A percentile compares a stretch with the other conserved stretches of the same genome.
Conservation (phyloP, 2,113 vertebrate species). For the Engraulis encrasicolus region DNA sequence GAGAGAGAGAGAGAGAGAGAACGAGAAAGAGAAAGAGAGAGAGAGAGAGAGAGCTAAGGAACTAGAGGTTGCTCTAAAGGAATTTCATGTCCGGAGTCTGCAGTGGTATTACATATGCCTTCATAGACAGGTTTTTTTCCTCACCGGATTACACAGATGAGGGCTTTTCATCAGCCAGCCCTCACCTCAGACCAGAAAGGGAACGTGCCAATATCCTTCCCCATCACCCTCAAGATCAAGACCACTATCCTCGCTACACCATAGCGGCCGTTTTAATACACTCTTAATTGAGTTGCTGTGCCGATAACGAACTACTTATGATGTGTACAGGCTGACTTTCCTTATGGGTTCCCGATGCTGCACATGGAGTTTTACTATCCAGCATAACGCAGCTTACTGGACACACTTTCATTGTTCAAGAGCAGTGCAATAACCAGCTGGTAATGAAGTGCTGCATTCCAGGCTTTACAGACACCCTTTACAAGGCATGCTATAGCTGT, state of each 20-base stretch:
- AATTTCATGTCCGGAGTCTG: neutral
- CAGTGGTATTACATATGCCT: neutral
- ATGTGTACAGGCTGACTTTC: neutral
- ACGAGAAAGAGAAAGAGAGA: slow-evolving; percentile 25
- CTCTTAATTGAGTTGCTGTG: slow-evolving; percentile 6
- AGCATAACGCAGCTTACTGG: neutral
- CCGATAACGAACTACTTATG: neutral
- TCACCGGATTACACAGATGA: slow-evolving; percentile 5
- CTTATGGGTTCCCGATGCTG: neutral
- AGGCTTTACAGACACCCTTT: slow-evolving; percentile 5
- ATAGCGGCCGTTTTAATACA: slow-evolving; percentile 1
- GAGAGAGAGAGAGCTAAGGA: neutral
- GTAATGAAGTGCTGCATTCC: neutral
- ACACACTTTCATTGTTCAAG: neutral
- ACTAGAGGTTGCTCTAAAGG: neutral
- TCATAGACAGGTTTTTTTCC: neutral
- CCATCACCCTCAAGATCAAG: neutral
- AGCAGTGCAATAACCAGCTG: neutral
- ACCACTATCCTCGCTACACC: neutral
- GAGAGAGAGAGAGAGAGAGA: neutral
- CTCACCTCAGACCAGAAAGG: neutral
- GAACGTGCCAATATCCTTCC: neutral
- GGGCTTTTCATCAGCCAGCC: neutral
- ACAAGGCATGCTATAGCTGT: neutral
- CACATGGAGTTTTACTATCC: neutral